Conservation (phyloP, 1,140 invertebrate genomes). For the Drosophila rufa region DNA sequence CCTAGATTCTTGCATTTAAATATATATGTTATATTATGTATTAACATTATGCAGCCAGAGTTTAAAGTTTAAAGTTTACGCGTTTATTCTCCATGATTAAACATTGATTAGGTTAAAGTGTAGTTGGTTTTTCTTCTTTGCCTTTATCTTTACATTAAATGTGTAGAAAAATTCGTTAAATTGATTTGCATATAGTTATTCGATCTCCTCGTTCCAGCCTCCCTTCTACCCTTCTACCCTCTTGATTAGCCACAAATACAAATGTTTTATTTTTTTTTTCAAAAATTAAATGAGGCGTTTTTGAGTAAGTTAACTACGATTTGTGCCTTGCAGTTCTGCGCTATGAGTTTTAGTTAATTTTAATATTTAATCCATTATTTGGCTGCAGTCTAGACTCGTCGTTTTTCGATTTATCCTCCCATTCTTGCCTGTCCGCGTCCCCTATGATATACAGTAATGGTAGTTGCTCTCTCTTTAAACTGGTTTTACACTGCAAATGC, state of each 20-base stretch:
- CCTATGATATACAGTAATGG: conserved; percentile 54
- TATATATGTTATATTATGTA: conserved; percentile 10
- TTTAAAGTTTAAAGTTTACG: conserved; percentile 52
- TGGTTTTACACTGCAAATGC: conserved; percentile 74
- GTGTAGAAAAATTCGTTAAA: conserved; percentile 84
- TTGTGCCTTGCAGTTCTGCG: conserved; percentile 73
- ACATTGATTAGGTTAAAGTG: conserved; percentile 66
- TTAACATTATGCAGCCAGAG: conserved; percentile 59
- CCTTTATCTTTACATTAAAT: conserved; percentile 75
- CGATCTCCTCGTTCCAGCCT: conserved; percentile 8
- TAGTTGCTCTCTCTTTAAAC: conserved; percentile 42
- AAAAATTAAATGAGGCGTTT: conserved; percentile 64
- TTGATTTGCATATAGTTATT: conserved; percentile 76
- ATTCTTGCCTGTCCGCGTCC: conserved; percentile 38
- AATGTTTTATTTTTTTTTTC: conserved; percentile 30
- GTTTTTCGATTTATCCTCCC: conserved; percentile 62
- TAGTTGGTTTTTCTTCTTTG: conserved; percentile 33
- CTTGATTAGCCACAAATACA: conserved; percentile 64
- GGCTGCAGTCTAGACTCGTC: conserved; percentile 77
- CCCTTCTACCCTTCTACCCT: conserved; percentile 5
- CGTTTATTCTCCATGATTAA: conserved; percentile 47
- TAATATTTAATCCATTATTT: conserved; percentile 59
- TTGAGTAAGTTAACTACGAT: conserved; percentile 63
- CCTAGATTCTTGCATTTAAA: conserved; percentile 60
- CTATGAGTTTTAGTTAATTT: conserved; percentile 36